These are phyloP conservation scores for Metalampra italica DNA, from an alignment of 2,888 invertebrate species.

Conservation along the genomic window DNA sequence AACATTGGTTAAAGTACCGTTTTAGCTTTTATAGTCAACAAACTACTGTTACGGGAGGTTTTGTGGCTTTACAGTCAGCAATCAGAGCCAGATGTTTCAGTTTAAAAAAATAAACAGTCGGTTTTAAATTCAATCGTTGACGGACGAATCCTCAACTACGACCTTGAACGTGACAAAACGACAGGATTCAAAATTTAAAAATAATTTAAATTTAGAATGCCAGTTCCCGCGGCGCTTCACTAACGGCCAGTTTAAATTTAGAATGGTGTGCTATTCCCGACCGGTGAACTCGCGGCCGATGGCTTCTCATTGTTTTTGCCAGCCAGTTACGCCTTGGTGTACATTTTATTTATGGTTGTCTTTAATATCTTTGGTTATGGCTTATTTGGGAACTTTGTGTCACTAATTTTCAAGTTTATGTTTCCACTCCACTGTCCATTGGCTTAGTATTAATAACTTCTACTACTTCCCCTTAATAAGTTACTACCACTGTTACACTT, in stretches of 20 bases:
- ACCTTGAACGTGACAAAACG: constrained; percentile 74
- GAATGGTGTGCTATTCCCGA: constrained; percentile 63
- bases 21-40: constrained; percentile 41
- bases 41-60: constrained; percentile 27
- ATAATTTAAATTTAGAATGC: constrained; percentile 58
- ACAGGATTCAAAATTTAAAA: constrained; percentile 65
- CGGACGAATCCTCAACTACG: constrained; percentile 36
- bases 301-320: constrained; percentile 69
- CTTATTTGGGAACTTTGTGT: constrained; percentile 11
- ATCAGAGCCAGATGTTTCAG: constrained; percentile 50
- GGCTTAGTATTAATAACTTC: background rate
- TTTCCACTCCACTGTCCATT: constrained; percentile 10
- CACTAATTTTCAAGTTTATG: constrained; percentile 11
- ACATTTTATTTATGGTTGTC: constrained; percentile 3
- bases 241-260: constrained; percentile 58
- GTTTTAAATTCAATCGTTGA: constrained; percentile 36
- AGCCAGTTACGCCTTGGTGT: constrained; percentile 25
- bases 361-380: constrained; percentile 16
- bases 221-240: constrained; percentile 67
- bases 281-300: constrained; percentile 69
- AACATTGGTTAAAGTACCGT: constrained; percentile 29
- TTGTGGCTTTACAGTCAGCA: constrained; percentile 28
- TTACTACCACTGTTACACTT: background rate
- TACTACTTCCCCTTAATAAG: background rate
- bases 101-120: constrained; percentile 24